These are phyloP conservation scores for Papilio glaucus DNA, from an alignment of 1,140 invertebrate species.

Conservation along the genomic window DNA sequence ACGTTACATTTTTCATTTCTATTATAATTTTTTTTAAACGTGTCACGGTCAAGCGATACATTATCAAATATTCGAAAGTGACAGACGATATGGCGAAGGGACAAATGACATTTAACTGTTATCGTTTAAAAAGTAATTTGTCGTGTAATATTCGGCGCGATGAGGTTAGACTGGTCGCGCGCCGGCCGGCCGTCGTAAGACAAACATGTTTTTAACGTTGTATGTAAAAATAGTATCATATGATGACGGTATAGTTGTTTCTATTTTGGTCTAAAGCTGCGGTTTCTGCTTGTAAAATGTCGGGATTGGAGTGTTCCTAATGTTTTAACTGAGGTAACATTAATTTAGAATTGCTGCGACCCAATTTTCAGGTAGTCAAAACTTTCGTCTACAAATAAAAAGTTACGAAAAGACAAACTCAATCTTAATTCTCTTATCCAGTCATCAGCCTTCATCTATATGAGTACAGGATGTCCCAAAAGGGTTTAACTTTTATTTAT, in stretches of 20 bases:
- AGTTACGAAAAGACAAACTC: neutral
- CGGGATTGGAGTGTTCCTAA: neutral
- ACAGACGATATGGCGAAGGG: neutral
- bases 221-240: conserved; percentile 26
- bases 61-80: conserved; percentile 35
- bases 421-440: too few species aligned
- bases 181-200: conserved; percentile 24
- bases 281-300: conserved; percentile 16
- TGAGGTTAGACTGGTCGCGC: conserved; percentile 2
- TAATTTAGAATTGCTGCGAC: neutral
- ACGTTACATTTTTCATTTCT: conserved; percentile 28
- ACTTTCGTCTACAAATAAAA: neutral
- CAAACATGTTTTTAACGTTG: conserved; percentile 32
- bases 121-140: conserved; percentile 26
- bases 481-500: too few species aligned
- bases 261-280: conserved; percentile 19
- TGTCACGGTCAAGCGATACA: conserved; percentile 30
- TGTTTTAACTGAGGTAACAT: neutral
- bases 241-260: conserved; percentile 19
- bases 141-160: conserved; percentile 16
- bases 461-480: neutral
- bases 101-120: neutral
- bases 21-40: conserved; percentile 28
- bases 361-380: neutral
- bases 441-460: neutral